A percentile compares a stretch with the other conserved stretches of the same genome.
These are phyloP conservation scores for Polydesmus complanatus DNA, from an alignment of 2,888 invertebrate genomes.

Conservation along the genomic window DNA sequence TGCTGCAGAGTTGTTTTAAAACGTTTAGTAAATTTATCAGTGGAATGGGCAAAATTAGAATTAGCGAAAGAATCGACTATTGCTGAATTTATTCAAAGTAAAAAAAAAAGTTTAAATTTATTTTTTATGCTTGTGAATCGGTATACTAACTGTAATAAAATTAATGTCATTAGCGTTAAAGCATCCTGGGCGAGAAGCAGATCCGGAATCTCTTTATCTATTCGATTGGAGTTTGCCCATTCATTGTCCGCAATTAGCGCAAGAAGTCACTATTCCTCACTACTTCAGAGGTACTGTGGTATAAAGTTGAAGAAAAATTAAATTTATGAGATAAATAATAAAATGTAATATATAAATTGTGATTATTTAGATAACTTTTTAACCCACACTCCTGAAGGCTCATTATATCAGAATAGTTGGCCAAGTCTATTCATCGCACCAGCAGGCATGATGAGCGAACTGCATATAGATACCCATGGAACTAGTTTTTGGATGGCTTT, in stretches of 20 bases:
- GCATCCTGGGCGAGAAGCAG: conserved; percentile 9
- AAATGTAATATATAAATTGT: neutral
- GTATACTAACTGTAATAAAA: too few relatives aligned
- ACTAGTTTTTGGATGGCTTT: conserved; percentile 30
- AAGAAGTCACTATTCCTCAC: conserved; percentile 26
- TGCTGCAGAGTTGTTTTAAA: conserved; percentile 8
- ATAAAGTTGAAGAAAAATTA: neutral
- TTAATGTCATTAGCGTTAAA: too few relatives aligned
- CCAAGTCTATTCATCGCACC: conserved; percentile 29
- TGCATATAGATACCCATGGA: conserved; percentile 29
- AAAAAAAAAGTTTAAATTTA: neutral
- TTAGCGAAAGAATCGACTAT: conserved; percentile 9
- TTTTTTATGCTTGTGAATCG: neutral
- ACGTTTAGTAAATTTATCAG: conserved; percentile 4
- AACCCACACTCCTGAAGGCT: conserved; percentile 23
- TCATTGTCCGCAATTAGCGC: conserved; percentile 26
- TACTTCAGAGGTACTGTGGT: conserved; percentile 30
- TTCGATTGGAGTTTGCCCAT: conserved; percentile 30
- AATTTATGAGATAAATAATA: neutral
- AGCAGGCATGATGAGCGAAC: conserved; percentile 25
- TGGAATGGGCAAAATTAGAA: conserved; percentile 14
- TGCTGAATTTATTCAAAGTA: conserved; percentile 11
- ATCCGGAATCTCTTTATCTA: conserved; percentile 21
- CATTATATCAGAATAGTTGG: conserved; percentile 28
- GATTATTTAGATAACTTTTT: conserved; percentile 22